These are phyloP conservation scores for Ianthella basta DNA, from an alignment of 37 sponge, comb jelly and placozoan genomes.

Conservation along the genomic window DNA sequence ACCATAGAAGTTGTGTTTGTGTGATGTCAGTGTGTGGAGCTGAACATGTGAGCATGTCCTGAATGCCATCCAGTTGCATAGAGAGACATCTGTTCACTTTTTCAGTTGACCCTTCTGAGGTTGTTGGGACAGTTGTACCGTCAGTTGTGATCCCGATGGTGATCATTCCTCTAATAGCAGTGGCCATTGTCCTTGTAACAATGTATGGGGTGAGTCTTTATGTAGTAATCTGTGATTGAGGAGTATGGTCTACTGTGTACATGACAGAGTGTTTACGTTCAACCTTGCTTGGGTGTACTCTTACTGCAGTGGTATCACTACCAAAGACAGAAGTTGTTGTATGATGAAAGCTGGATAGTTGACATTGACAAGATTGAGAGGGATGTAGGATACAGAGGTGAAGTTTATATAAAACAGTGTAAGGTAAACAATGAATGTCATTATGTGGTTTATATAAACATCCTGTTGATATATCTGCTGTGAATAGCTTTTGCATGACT, in stretches of 20 bases:
- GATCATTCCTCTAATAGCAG: background rate
- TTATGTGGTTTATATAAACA: too few relatives aligned
- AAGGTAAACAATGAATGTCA: too few relatives aligned
- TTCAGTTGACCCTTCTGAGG: slow-evolving; percentile 55
- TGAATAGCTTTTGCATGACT: too few relatives aligned
- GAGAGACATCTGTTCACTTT: slow-evolving; percentile 76
- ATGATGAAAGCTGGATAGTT: slow-evolving; percentile 91
- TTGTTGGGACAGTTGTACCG: slow-evolving; percentile 9
- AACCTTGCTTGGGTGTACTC: background rate
- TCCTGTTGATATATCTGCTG: too few relatives aligned
- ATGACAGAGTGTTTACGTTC: background rate
- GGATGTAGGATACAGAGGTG: slow-evolving; percentile 35
- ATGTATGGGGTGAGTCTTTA: slow-evolving; percentile 13
- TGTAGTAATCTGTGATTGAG: background rate
- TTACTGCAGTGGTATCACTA: slow-evolving; percentile 68
- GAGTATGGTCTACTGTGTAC: background rate
- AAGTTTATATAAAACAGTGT: background rate
- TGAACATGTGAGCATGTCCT: background rate
- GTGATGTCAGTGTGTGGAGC: background rate
- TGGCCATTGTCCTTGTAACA: background rate
- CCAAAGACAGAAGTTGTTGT: slow-evolving; percentile 68
- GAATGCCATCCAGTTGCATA: too few relatives aligned
- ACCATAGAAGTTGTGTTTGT: slow-evolving; percentile 10
- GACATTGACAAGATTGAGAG: slow-evolving; percentile 62
- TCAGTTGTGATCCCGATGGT: slow-evolving; percentile 20